Base-by-base conservation (phyloP, 2,888 invertebrate species). In the Halictus ligatus region DNA sequence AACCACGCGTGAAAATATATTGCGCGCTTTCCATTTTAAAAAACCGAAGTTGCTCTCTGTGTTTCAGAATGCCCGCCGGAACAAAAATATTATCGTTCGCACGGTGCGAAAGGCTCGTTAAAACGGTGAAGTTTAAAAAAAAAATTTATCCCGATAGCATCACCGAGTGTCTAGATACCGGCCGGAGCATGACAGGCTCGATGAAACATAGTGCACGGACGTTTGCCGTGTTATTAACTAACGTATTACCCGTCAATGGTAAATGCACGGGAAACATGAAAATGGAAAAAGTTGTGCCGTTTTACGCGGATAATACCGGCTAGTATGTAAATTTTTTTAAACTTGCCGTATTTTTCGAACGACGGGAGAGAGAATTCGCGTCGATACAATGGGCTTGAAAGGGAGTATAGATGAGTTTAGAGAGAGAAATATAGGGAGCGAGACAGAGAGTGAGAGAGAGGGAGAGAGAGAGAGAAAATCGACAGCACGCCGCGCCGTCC, bases 401-500 rank as follows among this genome's bases (percentile, higher is more conserved):
- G 21, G 2, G 50, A 18, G 50, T 21, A 50, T 21, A 21, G 25
- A 73, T 77, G 64, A 83, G 72, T 43, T 46, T 73, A 4, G 64
- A 29, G 54, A 69, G 15, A 13, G 13, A 18, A 6, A 48, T 15
- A 48, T 15, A 25, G 12, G 35, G 35, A 54, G n/a, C 12, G 8
- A 43, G 10, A 43, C 43, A 29, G 18, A 1, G 25, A n/a, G 12
- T 13, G 12, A n/a, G n/a, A 58, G 3, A 58, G 43, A 29, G 43
- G 50, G 12, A 21, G 46, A 67, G n/a, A 13, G 74, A 58, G 12
- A 21, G 46, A 67, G n/a, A 13, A 71, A 79, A 58, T 78, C 73
- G 75, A 87, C 91, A 91, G 92, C 92, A 88, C 85, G 86, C 85
- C 85, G 81, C 85, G 85, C 85, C 85, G 81, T 92, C 21, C 88